These are phyloP conservation scores for Todiramphus saurophagus DNA, from an alignment of 2,113 vertebrate species.

Conservation along the genomic window DNA sequence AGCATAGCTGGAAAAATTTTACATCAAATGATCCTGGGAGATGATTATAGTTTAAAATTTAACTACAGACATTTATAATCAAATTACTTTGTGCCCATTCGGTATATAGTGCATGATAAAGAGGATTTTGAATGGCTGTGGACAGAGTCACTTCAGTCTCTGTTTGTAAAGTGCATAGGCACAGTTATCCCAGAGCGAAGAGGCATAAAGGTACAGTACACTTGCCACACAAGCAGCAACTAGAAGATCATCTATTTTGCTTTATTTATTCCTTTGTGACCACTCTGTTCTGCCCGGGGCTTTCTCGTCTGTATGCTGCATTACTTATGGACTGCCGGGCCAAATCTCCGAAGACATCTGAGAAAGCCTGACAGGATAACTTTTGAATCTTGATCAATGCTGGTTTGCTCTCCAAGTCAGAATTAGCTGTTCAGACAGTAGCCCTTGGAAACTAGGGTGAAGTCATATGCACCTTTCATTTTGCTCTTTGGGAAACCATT, in stretches of 20 bases:
- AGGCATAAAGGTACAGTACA: not conserved
- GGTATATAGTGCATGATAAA: not conserved
- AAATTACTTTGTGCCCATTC: not conserved
- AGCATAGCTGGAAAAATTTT: not conserved
- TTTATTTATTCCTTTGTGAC: constrained; percentile 54
- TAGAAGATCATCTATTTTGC: constrained; percentile 40
- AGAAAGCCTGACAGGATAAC: constrained; percentile 13
- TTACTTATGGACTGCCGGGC: constrained; percentile 25
- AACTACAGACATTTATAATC: not conserved
- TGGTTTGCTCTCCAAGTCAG: not conserved
- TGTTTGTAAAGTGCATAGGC: not conserved
- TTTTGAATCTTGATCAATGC: not conserved
- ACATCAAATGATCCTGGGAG: not conserved
- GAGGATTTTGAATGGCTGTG: not conserved
- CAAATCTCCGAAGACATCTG: not conserved
- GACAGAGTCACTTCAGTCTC: not conserved
- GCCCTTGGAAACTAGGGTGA: not conserved
- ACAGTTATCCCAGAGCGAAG: not conserved
- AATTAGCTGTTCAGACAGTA: not conserved
- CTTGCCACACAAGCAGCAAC: not conserved
- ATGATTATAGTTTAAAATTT: not conserved
- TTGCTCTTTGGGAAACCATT: not conserved
- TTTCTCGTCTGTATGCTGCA: not conserved
- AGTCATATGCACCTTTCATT: not conserved
- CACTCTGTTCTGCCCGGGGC: constrained; percentile 2